Percentiles rank a stretch among this genome's conserved stretches.
Evolutionary conservation across 1,140 invertebrate species (phyloP).

Genomic region (Piezodorus guildinii): DNA sequence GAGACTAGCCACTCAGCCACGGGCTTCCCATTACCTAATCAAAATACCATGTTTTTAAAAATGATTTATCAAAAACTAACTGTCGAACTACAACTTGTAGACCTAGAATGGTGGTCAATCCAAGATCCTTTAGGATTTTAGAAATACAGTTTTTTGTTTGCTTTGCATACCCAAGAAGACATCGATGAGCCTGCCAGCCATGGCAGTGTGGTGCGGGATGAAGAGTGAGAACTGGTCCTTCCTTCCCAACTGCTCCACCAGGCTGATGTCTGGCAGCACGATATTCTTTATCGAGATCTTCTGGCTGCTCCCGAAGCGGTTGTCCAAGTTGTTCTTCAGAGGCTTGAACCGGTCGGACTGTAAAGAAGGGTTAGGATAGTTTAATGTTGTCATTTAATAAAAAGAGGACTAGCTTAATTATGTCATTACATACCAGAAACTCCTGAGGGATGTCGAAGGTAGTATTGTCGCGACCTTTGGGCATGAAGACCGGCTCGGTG

Average conservation of each 20-base stretch:
- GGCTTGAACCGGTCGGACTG: slow-evolving; percentile 41
- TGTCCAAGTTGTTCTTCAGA: slow-evolving; percentile 21
- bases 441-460: slow-evolving; percentile 47
- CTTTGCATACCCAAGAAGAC: slow-evolving; percentile 49
- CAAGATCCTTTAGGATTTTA: too few relatives aligned
- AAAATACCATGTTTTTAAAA: too few relatives aligned
- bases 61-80: too few relatives aligned
- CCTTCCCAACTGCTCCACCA: slow-evolving; percentile 51
- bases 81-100: too few relatives aligned
- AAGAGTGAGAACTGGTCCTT: slow-evolving; percentile 62
- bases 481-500: slow-evolving; percentile 54
- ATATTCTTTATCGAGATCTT: slow-evolving; percentile 44
- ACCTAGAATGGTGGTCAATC: too few relatives aligned
- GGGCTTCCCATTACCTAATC: too few relatives aligned
- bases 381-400: too few relatives aligned
- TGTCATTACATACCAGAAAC: slow-evolving; percentile 38
- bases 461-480: slow-evolving; percentile 46
- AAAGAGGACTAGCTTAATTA: too few relatives aligned
- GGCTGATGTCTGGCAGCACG: slow-evolving; percentile 50
- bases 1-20: too few relatives aligned
- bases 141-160: too few relatives aligned
- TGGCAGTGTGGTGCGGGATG: slow-evolving; percentile 52
- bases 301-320: slow-evolving; percentile 23
- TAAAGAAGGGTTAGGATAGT: background rate
- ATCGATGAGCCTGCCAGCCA: slow-evolving; percentile 55